Conservation (phyloP, 2,888 invertebrate genomes). For the Silvanus unidentatus region DNA sequence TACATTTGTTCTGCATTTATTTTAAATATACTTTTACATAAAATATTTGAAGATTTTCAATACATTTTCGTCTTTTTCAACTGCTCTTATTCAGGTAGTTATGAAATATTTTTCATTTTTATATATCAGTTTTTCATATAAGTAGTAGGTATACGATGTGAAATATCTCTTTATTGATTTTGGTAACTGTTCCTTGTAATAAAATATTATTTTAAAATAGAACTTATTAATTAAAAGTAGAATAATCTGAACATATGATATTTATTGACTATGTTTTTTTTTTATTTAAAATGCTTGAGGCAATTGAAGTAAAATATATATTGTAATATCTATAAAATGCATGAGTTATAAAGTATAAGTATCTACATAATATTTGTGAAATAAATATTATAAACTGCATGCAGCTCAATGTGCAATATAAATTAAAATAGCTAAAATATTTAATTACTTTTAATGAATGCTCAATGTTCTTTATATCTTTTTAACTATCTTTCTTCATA, state of each 20-base stretch:
- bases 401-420: conserved; percentile 28
- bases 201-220: no score
- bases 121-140: background rate
- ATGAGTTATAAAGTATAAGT: background rate
- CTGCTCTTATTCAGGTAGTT: conserved; percentile 3
- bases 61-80: background rate
- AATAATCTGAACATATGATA: no score
- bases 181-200: no score
- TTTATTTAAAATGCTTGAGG: no score
- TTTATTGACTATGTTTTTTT: no score
- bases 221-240: no score
- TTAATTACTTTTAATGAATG: conserved; percentile 35
- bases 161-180: no score
- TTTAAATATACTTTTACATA: conserved; percentile 10
- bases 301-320: background rate
- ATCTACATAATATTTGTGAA: no score
- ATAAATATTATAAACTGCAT: conserved; percentile 18
- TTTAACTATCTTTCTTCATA: conserved; percentile 27
- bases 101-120: conserved; percentile 1
- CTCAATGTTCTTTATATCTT: conserved; percentile 39
- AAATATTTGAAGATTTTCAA: background rate
- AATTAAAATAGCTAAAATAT: conserved; percentile 14
- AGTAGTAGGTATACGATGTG: no score
- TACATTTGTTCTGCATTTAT: conserved; percentile 34
- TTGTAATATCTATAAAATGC: conserved; percentile 1